Base-by-base conservation (phyloP, 2,797 vertebrate genomes). In the Lophotriccus pileatus region DNA sequence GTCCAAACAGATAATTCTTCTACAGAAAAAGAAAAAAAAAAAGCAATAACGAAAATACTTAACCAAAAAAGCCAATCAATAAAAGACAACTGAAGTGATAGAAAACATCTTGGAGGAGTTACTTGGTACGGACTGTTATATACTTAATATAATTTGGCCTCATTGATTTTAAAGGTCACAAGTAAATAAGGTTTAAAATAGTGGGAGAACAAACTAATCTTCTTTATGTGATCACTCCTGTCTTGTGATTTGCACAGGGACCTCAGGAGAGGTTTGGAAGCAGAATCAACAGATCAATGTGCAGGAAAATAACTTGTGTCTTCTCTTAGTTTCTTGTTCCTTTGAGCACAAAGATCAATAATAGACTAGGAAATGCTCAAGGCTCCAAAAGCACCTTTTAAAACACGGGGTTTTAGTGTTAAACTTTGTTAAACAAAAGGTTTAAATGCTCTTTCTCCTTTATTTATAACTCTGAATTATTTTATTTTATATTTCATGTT, bases 1-100 rank as follows among this genome's bases (percentile, higher is more conserved):
- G 98, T 99, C 99, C 99, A 99, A 66, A 99, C 98, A 73, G 99
- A 99, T 21, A 99, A 97, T 84, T 99, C 99, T 97, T 99, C 99
- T 99, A 96, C 43, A 88, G 91, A 80, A 90, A 96, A 49, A 56
- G 5, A 9, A 12, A 50, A 73, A 87, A 75, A 1, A 50, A 50
- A 50, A 50, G 9, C 24, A 70, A 63, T 6, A 28, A 34, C 68
- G 44, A 37, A 58, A 82, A 58, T 0, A 43, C 4, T 80, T 50
- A 76, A 20, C 24, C 2, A 52, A 44, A 74, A 27, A 0, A 3
- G 53, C 2, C 36, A 62, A 9, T 14, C 36, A 62, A 12, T 12
- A 28, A 75, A 62, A 82, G 41, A 23, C 37, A 76, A 56, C 8
- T 16, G 6, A 32, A 81, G 46, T 30, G 76, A 55, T 37, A 66